Percentiles rank a stretch among this genome's conserved stretches.
Evolutionary conservation across 2,113 vertebrate species (phyloP).

Genomic region (Entomyzon cyanotis): DNA sequence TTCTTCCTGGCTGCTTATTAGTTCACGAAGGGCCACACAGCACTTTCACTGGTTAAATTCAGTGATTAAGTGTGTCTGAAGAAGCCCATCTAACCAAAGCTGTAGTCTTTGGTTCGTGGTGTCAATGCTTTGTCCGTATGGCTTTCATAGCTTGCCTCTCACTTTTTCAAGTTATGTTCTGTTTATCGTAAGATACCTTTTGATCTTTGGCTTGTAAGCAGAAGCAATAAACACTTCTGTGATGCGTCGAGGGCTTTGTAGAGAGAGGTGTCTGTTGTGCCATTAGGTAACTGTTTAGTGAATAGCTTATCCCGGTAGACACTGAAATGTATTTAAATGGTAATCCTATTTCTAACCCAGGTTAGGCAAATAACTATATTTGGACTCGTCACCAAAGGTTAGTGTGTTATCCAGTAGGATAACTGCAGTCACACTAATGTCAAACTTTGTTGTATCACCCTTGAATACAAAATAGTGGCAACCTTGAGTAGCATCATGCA

Average conservation of each 20-base stretch:
- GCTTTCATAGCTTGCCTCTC: neutral
- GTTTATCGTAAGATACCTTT: neutral
- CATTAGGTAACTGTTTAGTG: neutral
- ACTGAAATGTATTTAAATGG: neutral
- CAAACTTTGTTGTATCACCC: neutral
- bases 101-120: neutral
- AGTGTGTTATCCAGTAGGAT: neutral
- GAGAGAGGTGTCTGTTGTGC: neutral
- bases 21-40: neutral
- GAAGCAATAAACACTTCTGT: neutral
- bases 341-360: neutral
- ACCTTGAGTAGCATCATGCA: neutral
- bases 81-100: neutral
- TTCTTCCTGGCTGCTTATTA: neutral
- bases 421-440: neutral
- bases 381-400: neutral
- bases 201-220: neutral
- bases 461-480: neutral
- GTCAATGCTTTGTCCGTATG: fast-evolving
- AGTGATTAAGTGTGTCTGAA: neutral
- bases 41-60: neutral
- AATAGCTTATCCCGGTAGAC: neutral
- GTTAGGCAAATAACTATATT: neutral
- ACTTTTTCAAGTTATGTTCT: neutral
- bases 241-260: neutral